These are phyloP conservation scores for Panzeria rudis DNA, from an alignment of 2,888 invertebrate genomes.

Conservation along the genomic window DNA sequence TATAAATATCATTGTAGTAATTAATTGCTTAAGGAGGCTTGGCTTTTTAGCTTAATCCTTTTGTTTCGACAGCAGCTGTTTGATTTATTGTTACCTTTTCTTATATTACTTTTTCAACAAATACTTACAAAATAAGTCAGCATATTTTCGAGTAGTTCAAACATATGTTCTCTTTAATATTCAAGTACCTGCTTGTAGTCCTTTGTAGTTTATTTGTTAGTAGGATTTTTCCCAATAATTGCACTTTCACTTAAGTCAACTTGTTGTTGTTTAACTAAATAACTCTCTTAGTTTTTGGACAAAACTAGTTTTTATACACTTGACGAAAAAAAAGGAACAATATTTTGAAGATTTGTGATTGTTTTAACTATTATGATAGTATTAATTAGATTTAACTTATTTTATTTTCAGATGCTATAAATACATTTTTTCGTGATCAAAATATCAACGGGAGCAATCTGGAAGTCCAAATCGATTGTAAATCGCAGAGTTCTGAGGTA, in stretches of 20 bases:
- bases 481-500: no score
- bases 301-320: slow-evolving; percentile 33
- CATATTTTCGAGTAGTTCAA: neutral
- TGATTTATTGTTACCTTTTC: slow-evolving; percentile 39
- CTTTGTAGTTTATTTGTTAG: slow-evolving; percentile 39
- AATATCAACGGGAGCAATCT: no score
- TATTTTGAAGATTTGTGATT: no score
- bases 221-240: slow-evolving; percentile 52
- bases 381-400: no score
- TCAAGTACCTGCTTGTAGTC: slow-evolving; percentile 60
- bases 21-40: slow-evolving; percentile 39
- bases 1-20: neutral
- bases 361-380: no score
- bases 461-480: no score
- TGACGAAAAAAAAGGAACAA: slow-evolving; percentile 2
- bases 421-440: no score
- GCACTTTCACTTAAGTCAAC: slow-evolving; percentile 63
- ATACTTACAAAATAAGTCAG: neutral
- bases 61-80: slow-evolving; percentile 59
- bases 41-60: slow-evolving; percentile 21
- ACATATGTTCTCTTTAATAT: slow-evolving; percentile 19
- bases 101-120: neutral
- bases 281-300: slow-evolving; percentile 48
- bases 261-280: slow-evolving; percentile 55
- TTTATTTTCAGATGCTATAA: no score